Evolutionary conservation across 2,113 vertebrate genomes (phyloP).

Genomic region (Ursus arctos): DNA sequence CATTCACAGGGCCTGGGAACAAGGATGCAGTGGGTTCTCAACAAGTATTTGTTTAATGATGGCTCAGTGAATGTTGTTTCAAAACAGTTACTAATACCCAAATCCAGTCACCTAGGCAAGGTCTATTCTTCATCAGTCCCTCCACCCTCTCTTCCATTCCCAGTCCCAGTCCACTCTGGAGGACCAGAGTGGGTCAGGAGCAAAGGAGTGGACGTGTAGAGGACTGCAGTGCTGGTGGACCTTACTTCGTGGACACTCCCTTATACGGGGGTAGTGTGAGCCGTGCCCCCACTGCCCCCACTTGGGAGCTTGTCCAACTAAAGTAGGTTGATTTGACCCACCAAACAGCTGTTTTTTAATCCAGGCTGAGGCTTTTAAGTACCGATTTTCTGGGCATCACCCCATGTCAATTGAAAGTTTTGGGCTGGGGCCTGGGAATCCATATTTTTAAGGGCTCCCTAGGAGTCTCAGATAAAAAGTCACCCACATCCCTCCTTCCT

Average conservation of each 20-base stretch:
- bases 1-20: background rate
- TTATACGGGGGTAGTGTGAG: background rate
- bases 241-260: background rate
- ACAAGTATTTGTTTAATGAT: background rate
- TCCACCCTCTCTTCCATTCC: background rate
- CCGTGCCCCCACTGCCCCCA: too few relatives aligned
- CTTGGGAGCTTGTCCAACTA: background rate
- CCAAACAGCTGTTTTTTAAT: background rate
- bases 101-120: background rate
- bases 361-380: background rate
- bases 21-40: background rate
- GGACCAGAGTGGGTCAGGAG: background rate
- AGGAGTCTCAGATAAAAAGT: background rate
- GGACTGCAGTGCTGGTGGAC: background rate
- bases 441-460: background rate
- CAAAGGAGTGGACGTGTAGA: background rate
- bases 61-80: background rate
- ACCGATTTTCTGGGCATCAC: background rate
- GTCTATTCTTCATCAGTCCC: background rate
- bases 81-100: background rate
- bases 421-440: background rate
- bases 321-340: background rate
- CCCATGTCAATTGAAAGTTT: background rate
- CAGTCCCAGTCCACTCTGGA: too few relatives aligned
- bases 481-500: background rate